A percentile compares a stretch with the other conserved stretches of the same genome.
phyloP scores from a whole-genome alignment of 2,113 vertebrate genomes.

The Herpetotheres cachinnans region DNA sequence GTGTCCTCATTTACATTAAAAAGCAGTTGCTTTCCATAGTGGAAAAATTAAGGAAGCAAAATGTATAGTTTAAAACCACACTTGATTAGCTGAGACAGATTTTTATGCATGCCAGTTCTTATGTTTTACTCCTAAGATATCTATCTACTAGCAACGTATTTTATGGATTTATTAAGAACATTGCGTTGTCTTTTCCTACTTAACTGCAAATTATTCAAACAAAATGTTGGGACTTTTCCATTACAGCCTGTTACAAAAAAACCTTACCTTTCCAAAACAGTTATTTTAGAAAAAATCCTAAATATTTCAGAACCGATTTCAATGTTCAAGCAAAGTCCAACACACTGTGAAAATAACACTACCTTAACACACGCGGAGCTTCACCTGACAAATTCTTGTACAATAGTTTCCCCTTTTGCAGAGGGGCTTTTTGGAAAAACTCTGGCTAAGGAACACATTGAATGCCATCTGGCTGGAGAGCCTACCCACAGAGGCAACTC shows the following conservation, averaged over 20 bases:
- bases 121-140: not conserved
- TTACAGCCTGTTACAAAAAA: not conserved
- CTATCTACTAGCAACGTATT: not conserved
- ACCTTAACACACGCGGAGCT: not conserved
- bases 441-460: not conserved
- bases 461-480: not conserved
- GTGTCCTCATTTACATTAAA: not conserved
- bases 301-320: not conserved
- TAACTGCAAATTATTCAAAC: slow-evolving; percentile 20
- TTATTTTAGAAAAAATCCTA: not conserved
- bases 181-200: not conserved
- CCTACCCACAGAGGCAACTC: not conserved
- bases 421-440: not conserved
- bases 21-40: not conserved
- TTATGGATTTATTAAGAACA: slow-evolving; percentile 8
- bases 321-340: not conserved
- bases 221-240: not conserved
- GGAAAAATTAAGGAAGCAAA: not conserved
- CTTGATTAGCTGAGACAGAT: not conserved
- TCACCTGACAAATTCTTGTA: not conserved
- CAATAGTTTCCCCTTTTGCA: not conserved
- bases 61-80: not conserved
- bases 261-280: not conserved
- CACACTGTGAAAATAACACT: not conserved
- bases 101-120: not conserved